Evolutionary conservation across 2,888 invertebrate species (phyloP).

Genomic region (Halictus ligatus): DNA sequence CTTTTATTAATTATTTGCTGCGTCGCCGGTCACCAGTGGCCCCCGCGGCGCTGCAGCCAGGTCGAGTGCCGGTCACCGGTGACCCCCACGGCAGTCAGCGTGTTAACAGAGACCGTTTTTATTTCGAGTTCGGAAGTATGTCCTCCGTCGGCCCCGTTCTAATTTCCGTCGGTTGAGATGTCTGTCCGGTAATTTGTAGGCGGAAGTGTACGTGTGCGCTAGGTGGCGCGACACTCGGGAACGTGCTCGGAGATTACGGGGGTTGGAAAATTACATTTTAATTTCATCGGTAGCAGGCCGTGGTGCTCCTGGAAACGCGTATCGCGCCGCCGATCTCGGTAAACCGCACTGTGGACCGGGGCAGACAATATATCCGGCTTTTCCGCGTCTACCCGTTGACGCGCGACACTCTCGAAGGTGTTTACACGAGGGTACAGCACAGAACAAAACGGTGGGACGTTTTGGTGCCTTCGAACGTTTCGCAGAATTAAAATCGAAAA

Average conservation of each 20-base stretch:
- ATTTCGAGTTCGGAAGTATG: background rate
- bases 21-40: no score
- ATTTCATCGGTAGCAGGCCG: conserved; percentile 75
- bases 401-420: background rate
- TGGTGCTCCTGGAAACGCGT: conserved; percentile 24
- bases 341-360: conserved; percentile 31
- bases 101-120: no score
- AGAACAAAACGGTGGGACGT: background rate
- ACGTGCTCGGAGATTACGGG: conserved; percentile 61
- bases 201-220: background rate
- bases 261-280: conserved; percentile 80
- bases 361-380: conserved; percentile 13
- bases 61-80: no score
- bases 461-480: background rate
- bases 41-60: no score
- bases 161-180: background rate
- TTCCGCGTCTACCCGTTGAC: background rate
- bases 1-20: no score
- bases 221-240: background rate
- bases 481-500: no score
- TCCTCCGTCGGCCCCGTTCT: background rate
- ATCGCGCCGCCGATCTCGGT: conserved; percentile 39
- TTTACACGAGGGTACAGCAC: background rate
- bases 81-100: no score
- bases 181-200: background rate